These are phyloP conservation scores for Palythoa caribaeorum DNA, from an alignment of 92 coral and sea anemone genomes.

Conservation along the genomic window DNA sequence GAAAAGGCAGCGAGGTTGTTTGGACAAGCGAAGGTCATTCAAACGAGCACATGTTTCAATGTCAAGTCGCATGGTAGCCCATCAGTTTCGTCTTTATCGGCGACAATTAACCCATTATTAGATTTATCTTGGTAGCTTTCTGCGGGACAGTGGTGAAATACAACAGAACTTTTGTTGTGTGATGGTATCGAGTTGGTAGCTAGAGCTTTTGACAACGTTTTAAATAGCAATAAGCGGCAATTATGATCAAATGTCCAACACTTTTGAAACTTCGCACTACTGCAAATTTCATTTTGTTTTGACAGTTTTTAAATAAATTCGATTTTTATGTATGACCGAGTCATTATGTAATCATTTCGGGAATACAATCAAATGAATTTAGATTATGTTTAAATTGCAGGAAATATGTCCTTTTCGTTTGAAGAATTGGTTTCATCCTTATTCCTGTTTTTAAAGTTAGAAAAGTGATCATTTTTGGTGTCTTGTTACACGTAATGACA, in stretches of 20 bases:
- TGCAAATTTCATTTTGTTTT: neutral
- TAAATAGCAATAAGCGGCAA: neutral
- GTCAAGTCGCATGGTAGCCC: neutral
- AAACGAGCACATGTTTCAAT: constrained; percentile 37
- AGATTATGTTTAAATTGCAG: constrained; percentile 40
- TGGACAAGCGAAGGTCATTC: constrained; percentile 17
- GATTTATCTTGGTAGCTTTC: constrained; percentile 38
- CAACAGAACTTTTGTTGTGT: constrained; percentile 10
- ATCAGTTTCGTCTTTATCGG: constrained; percentile 27
- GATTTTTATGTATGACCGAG: neutral
- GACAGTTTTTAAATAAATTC: neutral
- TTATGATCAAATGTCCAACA: neutral
- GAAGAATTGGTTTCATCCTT: neutral
- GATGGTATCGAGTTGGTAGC: neutral
- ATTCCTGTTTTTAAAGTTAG: constrained; percentile 20
- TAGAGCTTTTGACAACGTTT: neutral
- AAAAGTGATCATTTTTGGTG: constrained; percentile 29
- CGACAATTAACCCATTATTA: constrained; percentile 22
- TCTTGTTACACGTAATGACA: neutral
- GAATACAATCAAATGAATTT: neutral
- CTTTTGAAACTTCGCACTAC: neutral
- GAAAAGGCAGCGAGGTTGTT: neutral
- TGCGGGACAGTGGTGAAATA: neutral
- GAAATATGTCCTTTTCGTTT: constrained; percentile 38
- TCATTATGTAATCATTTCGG: constrained; percentile 28